Percentiles rank a stretch among this genome's conserved stretches.
These are phyloP conservation scores for Neoniphon sammara DNA, from an alignment of 2,797 vertebrate species.

Conservation along the genomic window DNA sequence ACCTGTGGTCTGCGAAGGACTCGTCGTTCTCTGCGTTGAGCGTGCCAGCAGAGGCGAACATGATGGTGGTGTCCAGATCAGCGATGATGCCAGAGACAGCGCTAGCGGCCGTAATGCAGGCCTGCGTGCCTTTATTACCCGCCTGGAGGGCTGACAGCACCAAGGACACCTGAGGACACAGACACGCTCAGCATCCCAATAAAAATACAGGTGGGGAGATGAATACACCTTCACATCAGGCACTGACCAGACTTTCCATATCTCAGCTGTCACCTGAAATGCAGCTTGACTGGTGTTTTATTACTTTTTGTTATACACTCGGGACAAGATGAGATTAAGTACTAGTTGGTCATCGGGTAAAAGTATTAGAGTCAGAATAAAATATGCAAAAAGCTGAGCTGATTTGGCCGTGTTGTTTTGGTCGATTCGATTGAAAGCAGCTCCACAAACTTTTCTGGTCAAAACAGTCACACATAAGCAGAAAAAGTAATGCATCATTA, in stretches of 20 bases:
- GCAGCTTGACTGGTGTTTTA: neutral
- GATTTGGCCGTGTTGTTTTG: neutral
- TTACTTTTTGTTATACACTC: no score
- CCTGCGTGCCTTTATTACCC: constrained; percentile 97
- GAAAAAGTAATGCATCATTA: neutral
- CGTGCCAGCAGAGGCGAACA: constrained; percentile 97
- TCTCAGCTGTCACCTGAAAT: neutral
- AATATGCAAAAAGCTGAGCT: neutral
- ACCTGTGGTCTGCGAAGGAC: constrained; percentile 98
- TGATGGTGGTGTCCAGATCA: constrained; percentile 97
- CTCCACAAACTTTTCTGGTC: neutral
- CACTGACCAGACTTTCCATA: neutral
- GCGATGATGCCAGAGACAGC: constrained; percentile 97
- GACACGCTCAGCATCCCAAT: constrained; percentile 8
- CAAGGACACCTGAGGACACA: constrained; percentile 75
- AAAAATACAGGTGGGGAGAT: constrained; percentile 28
- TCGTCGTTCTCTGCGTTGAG: constrained; percentile 96
- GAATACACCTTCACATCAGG: neutral
- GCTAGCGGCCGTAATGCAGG: constrained; percentile 96
- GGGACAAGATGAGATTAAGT: no score
- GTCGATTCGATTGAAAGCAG: neutral
- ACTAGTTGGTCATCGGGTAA: neutral
- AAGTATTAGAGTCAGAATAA: neutral
- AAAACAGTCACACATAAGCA: neutral
- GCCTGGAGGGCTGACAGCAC: constrained; percentile 96